Base-by-base conservation (phyloP, 2,888 invertebrate species). In the Apodemia duryi region DNA sequence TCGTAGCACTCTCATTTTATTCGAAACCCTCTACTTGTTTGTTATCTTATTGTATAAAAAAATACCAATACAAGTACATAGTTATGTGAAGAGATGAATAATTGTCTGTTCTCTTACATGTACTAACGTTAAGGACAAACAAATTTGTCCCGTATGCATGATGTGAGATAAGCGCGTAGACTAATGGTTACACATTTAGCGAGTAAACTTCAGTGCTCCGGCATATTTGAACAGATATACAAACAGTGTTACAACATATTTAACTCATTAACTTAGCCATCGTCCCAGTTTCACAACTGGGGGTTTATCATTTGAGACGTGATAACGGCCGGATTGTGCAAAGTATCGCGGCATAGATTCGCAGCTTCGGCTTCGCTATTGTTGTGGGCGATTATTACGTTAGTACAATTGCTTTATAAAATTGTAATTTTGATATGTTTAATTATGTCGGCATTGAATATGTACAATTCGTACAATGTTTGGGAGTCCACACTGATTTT, bases 261-360 rank as follows among this genome's bases (percentile, higher is more conserved):
- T 65, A 67, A 66, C 69, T 66, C 66, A 52, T 69, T 67, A 65
- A 66, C 63, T 69, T 68, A 69, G 67, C 72, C 72, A 73, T 68
- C 72, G 75, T 71, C 70, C 72, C 70, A 72, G 70, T 76, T 75
- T 74, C 73, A 69, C 72, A 74, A 76, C 68, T 57, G 57, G 6
- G 57, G 32, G 57, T 57, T 13, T 57, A 57, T 35, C 35, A 35
- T 57, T 35, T 35, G 32, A 13, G 29, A 32, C 62, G 57, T 62
- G 64, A 66, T 66, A 62, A 66, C 54, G 38, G 61, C 1, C 7
- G 32, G 28, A 62, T 66, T 66, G 62, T 64, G 64, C 57, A 62
- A 66, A 61, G 29, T 61, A 54, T 49, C 66, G 46, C 21, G 57
- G 32, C 6, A 6, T 32, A 21, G 11, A n/a, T 49, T 49, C 49